phyloP scores from a whole-genome alignment of 1,140 invertebrate genomes.

The Zaprionus capensis region DNA sequence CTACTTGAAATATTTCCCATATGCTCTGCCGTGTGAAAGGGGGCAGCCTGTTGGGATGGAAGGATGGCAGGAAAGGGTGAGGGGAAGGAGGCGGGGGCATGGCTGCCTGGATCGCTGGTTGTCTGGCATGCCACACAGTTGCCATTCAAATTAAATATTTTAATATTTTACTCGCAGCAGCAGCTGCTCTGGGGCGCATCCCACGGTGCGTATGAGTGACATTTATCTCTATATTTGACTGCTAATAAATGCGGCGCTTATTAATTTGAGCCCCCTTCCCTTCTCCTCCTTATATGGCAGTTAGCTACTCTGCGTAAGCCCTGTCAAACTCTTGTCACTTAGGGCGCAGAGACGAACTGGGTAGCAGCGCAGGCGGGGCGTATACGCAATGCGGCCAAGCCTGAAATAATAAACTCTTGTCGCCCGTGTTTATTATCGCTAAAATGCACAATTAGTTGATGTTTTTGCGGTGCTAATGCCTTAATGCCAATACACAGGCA shows the following conservation, averaged over 20 bases:
- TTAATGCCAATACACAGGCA: conserved; percentile 59
- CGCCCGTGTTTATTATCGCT: conserved; percentile 74
- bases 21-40: conserved; percentile 11
- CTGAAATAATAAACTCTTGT: conserved; percentile 80
- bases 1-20: conserved; percentile 79
- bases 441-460: conserved; percentile 83
- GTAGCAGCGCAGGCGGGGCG: conserved; percentile 40
- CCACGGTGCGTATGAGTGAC: conserved; percentile 74
- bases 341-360: conserved; percentile 1
- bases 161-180: conserved; percentile 54
- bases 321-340: conserved; percentile 71
- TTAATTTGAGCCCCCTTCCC: conserved; percentile 60
- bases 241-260: conserved; percentile 80
- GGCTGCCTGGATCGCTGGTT: conserved; percentile 49
- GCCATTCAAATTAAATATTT: conserved; percentile 72
- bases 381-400: conserved; percentile 50
- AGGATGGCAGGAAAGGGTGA: neutral
- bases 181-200: conserved; percentile 51
- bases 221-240: conserved; percentile 81
- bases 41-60: neutral
- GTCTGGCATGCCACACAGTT: conserved; percentile 45
- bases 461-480: conserved; percentile 80
- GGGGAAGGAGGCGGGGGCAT: conserved; percentile 17
- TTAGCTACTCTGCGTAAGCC: conserved; percentile 4
- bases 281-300: neutral